phyloP scores from a whole-genome alignment of 2,888 invertebrate species.

The Onthophagus sagittarius region DNA sequence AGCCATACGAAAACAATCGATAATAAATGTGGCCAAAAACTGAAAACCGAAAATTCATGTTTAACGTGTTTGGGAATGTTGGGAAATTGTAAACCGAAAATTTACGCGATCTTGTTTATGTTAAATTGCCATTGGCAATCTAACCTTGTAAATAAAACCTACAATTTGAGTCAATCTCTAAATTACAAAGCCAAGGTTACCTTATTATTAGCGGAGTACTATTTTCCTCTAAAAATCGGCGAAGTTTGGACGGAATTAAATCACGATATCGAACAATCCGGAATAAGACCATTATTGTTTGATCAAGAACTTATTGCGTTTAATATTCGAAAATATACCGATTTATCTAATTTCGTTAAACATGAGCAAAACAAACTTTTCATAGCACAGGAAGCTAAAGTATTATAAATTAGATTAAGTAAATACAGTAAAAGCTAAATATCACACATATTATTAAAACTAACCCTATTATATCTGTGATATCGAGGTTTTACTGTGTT shows the following conservation, averaged over 20 bases:
- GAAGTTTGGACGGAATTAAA: conserved; percentile 49
- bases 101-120: conserved; percentile 47
- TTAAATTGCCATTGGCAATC: conserved; percentile 31
- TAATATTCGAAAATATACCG: too few species aligned
- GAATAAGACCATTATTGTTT: conserved; percentile 41
- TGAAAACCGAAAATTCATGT: conserved; percentile 36
- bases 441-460: too few species aligned
- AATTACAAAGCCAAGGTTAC: conserved; percentile 40
- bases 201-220: conserved; percentile 46
- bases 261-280: conserved; percentile 40
- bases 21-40: conserved; percentile 21
- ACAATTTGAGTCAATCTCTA: too few species aligned
- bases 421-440: too few species aligned
- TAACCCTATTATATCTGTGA: too few species aligned
- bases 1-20: too few species aligned
- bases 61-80: conserved; percentile 45
- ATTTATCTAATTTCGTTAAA: too few species aligned
- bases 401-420: too few species aligned
- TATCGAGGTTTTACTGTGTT: too few species aligned
- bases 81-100: conserved; percentile 48
- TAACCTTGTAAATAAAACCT: too few species aligned
- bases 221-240: conserved; percentile 46
- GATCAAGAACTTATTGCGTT: conserved; percentile 42
- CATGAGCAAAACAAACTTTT: too few species aligned
- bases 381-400: too few species aligned